Evolutionary conservation across 1,140 invertebrate genomes (phyloP).

Genomic region (Apolygus lucorum): DNA sequence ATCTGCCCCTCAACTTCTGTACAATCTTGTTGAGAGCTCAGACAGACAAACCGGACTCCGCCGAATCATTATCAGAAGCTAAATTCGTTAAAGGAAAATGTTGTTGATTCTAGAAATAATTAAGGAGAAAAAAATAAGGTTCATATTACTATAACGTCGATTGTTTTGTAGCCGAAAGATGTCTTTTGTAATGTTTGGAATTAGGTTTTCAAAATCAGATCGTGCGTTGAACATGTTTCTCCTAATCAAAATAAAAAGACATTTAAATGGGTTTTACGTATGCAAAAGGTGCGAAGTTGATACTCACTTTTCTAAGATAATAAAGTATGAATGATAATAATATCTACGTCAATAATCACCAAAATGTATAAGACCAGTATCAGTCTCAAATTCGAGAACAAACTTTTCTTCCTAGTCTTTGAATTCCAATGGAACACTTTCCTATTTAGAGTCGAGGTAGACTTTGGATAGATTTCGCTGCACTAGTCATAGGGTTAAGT

Average conservation of each 20-base stretch:
- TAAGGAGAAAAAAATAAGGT: too few species aligned
- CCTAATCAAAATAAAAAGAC: neutral
- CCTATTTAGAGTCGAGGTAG: neutral
- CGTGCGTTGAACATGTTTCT: too few species aligned
- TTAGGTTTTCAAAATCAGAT: too few species aligned
- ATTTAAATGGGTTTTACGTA: neutral
- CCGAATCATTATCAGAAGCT: too few species aligned
- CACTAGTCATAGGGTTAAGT: neutral
- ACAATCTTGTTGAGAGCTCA: too few species aligned
- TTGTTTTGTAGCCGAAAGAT: too few species aligned
- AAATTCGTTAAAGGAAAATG: too few species aligned
- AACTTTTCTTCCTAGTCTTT: neutral
- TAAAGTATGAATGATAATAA: neutral
- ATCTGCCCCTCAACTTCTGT: too few species aligned
- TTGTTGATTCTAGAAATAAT: too few species aligned
- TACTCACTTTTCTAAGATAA: neutral
- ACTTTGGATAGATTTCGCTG: neutral
- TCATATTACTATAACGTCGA: too few species aligned
- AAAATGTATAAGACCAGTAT: neutral
- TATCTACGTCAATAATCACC: neutral
- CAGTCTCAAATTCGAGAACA: neutral
- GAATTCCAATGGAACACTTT: neutral
- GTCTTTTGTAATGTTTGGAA: too few species aligned
- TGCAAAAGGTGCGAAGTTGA: neutral
- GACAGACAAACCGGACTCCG: too few species aligned